phyloP scores from a whole-genome alignment of 2,888 invertebrate genomes.

The Limenitis camilla region DNA sequence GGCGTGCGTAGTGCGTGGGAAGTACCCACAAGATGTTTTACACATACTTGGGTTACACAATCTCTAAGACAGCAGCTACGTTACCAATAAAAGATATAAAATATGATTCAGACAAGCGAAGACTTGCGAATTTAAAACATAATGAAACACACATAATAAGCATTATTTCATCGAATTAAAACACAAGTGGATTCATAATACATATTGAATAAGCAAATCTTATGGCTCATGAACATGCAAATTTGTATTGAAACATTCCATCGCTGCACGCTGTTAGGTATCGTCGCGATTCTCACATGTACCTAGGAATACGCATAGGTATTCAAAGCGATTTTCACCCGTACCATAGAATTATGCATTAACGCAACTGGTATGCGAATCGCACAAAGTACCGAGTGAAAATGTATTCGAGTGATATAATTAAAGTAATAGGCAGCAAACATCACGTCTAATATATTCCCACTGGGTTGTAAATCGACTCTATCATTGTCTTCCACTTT shows the following conservation, averaged over 20 bases:
- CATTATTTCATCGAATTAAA: constrained; percentile 13
- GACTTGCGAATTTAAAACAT: constrained; percentile 12
- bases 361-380: constrained; percentile 51
- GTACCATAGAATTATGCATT: constrained; percentile 60
- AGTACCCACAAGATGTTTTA: constrained; percentile 48
- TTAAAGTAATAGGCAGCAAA: constrained; percentile 61
- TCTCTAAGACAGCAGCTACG: constrained; percentile 56
- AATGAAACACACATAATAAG: constrained; percentile 1
- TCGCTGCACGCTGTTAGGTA: constrained; percentile 32
- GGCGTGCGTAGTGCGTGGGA: constrained; percentile 66
- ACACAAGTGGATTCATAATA: constrained; percentile 13
- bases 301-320: constrained; percentile 37
- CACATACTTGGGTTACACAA: constrained; percentile 70
- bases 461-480: constrained; percentile 59
- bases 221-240: constrained; percentile 26
- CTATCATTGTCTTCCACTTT: constrained; percentile 64
- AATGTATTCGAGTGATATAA: constrained; percentile 64
- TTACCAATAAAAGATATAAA: constrained; percentile 27
- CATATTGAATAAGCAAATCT: constrained; percentile 24
- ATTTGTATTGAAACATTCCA: constrained; percentile 34
- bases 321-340: constrained; percentile 56
- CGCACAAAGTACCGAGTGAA: constrained; percentile 60
- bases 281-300: constrained; percentile 44
- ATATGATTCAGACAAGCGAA: constrained; percentile 14
- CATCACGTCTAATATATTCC: constrained; percentile 52